Percentiles rank a stretch among this genome's conserved stretches.
phyloP scores from a whole-genome alignment of 2,888 invertebrate species.

The Reticulitermes lucifugus region DNA sequence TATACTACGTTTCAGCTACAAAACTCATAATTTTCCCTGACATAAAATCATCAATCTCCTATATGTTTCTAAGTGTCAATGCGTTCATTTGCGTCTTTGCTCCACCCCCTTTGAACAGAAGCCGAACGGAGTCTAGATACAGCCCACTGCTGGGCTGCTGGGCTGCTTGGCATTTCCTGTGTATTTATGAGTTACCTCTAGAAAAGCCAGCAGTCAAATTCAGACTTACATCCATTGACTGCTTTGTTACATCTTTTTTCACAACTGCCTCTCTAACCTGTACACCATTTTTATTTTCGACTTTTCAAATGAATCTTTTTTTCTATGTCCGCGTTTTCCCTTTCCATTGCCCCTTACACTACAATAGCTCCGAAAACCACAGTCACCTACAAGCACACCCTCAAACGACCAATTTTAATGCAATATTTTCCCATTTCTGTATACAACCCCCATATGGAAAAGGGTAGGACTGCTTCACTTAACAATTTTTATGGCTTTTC shows the following conservation, averaged over 20 bases:
- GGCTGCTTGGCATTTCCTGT: not conserved
- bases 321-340: not conserved
- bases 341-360: not conserved
- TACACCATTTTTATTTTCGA: slow-evolving; percentile 6
- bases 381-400: slow-evolving; percentile 38
- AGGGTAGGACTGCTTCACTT: slow-evolving; percentile 32
- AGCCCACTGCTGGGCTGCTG: not conserved
- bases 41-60: slow-evolving; percentile 27
- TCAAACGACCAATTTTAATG: slow-evolving; percentile 47
- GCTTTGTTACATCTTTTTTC: not conserved
- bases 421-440: slow-evolving; percentile 25
- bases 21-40: slow-evolving; percentile 14
- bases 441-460: not conserved
- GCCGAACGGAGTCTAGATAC: not conserved
- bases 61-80: slow-evolving; percentile 29
- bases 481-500: slow-evolving; percentile 40
- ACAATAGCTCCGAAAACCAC: not conserved
- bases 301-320: slow-evolving; percentile 19
- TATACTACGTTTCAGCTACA: not conserved
- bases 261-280: not conserved
- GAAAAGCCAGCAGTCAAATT: not conserved
- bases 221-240: slow-evolving; percentile 2
- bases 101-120: not conserved
- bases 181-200: not conserved
- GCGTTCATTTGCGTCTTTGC: slow-evolving; percentile 34